These are phyloP conservation scores for Nyctibius bracteatus DNA, from an alignment of 2,113 vertebrate genomes.

Conservation along the genomic window DNA sequence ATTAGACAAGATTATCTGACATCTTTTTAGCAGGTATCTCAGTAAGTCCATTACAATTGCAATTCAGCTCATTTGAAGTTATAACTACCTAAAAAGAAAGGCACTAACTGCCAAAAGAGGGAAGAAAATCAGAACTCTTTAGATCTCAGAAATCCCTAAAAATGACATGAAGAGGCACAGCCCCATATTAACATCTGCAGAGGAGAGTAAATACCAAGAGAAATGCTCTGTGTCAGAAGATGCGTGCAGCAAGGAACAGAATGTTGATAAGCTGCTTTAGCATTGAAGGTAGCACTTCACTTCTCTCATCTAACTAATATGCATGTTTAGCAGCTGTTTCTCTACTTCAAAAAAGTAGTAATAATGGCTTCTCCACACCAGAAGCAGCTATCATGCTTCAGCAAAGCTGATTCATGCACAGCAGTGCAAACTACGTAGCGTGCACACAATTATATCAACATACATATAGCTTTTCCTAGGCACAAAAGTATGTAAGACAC, in stretches of 20 bases:
- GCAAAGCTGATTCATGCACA: not conserved
- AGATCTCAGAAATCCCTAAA: not conserved
- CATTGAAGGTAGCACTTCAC: not conserved
- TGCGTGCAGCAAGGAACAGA: not conserved
- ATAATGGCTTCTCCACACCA: not conserved
- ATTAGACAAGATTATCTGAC: not conserved
- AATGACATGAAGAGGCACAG: not conserved
- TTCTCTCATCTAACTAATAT: not conserved
- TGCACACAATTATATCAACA: not conserved
- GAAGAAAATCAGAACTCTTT: not conserved
- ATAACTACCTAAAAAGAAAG: not conserved
- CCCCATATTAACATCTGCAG: not conserved
- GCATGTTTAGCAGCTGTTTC: not conserved
- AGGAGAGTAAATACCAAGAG: not conserved
- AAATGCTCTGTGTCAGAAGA: not conserved
- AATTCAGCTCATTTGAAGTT: not conserved
- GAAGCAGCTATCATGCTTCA: not conserved
- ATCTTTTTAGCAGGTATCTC: conserved; percentile 16
- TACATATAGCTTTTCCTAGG: not conserved
- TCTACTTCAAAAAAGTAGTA: not conserved
- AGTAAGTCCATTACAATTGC: not conserved
- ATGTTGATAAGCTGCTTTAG: not conserved
- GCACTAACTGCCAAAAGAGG: not conserved
- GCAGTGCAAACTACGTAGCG: not conserved
- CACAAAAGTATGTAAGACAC: fast-evolving